Base-by-base conservation (phyloP, 2,113 vertebrate genomes). In the Thunnus maccoyii region DNA sequence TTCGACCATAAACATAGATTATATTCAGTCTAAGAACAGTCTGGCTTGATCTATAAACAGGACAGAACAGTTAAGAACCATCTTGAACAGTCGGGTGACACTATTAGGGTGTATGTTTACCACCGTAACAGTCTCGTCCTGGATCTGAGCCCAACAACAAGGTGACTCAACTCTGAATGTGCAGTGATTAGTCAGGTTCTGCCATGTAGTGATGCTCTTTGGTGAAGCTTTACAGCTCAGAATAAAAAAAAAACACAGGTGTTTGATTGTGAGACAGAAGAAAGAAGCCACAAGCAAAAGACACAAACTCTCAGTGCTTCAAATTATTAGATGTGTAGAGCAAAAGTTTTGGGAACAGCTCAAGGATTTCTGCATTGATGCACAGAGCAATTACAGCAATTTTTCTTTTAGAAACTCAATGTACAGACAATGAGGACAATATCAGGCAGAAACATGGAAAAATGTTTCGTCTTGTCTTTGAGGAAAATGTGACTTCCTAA, bases 91-190 rank as follows among this genome's bases (percentile, higher is more conserved):
- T 74, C 8, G 15, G 36, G 65, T 73, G 89, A 89, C 83, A 67
- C 80, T 47, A 80, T 81, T 82, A 83, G 75, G 72, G 73, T 72
- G 76, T 87, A 52, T 78, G 88, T 81, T 90, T 83, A 84, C 87
- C 89, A 69, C 87, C 79, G 65, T 77, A 76, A 82, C 84, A 44
- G 81, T 76, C 72, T 87, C 79, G 13, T 83, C 22, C 71, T 92
- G 92, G 85, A 90, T 72, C 62, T 17, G 68, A 82, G 88, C 92
- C 89, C 78, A 63, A 57, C 58, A 78, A 84, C 86, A 91, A 93
- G 90, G 92, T 90, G 89, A 92, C 88, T 90, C 76, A 0, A 73
- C 72, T 65, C 25, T 27, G 55, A 54, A 63, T 46, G 69, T 27
- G 54, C 57, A 41, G 12, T 78, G 84, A 91, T 90, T 78, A 85